Conservation (phyloP, 1,140 invertebrate species). For the Drosophila santomea region DNA sequence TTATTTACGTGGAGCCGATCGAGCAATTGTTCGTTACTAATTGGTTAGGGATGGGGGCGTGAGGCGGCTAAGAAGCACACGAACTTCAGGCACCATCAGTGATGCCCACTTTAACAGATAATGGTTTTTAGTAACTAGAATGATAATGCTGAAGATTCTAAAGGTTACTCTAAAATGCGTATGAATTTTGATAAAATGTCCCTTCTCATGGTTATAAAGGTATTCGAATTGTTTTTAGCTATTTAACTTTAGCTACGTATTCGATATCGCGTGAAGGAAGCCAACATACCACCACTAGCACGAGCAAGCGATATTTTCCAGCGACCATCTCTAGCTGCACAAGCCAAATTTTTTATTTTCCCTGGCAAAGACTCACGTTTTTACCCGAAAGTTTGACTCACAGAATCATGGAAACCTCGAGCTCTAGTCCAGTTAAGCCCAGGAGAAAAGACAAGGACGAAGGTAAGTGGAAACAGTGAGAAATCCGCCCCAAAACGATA, state of each 20-base stretch:
- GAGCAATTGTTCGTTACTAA: conserved; percentile 18
- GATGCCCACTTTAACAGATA: not conserved
- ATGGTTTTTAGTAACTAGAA: too few species aligned
- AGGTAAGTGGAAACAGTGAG: conserved; percentile 61
- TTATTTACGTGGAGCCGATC: conserved; percentile 54
- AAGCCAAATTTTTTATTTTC: conserved; percentile 38
- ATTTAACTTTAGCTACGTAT: not conserved
- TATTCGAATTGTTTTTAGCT: too few species aligned
- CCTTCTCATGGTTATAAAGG: too few species aligned
- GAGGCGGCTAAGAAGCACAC: not conserved
- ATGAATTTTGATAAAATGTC: too few species aligned
- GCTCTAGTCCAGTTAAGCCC: conserved; percentile 51
- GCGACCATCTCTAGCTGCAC: conserved; percentile 37
- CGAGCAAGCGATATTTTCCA: conserved; percentile 2
- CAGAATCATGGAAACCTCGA: conserved; percentile 42
- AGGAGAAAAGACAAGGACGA: conserved; percentile 61
- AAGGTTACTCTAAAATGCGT: too few species aligned
- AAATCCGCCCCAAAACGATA: conserved; percentile 21
- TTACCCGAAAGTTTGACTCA: conserved; percentile 4
- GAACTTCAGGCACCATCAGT: not conserved
- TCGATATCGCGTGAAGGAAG: not conserved
- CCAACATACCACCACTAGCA: conserved; percentile 16
- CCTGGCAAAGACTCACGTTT: conserved; percentile 26
- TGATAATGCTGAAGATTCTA: too few species aligned
- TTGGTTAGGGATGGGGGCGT: not conserved